These are phyloP conservation scores for Leptopilina drosophilae DNA, from an alignment of 2,888 invertebrate genomes.

Conservation along the genomic window DNA sequence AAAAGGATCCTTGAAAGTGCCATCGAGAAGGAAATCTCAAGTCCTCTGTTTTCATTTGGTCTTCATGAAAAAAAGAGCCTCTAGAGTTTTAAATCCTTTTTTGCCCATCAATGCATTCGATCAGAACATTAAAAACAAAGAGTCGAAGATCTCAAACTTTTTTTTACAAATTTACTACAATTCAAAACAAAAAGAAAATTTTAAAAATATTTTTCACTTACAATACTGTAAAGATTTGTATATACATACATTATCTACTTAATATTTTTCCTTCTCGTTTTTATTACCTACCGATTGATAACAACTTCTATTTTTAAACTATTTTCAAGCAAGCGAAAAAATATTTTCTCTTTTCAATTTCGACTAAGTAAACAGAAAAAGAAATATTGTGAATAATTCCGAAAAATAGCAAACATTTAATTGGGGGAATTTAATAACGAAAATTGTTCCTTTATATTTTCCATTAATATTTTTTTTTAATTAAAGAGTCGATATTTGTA, in stretches of 20 bases:
- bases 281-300: no score
- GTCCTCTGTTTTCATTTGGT: constrained; percentile 34
- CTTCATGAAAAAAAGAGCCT: constrained; percentile 5
- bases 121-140: constrained; percentile 30
- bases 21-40: constrained; percentile 33
- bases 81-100: constrained; percentile 13
- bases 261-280: background rate
- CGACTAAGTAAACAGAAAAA: no score
- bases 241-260: background rate
- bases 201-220: background rate
- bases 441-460: no score
- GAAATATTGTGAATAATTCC: no score
- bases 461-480: no score
- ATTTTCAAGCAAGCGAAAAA: no score
- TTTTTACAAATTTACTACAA: background rate
- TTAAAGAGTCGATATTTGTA: no score
- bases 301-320: no score
- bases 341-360: no score
- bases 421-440: no score
- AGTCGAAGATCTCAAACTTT: constrained; percentile 6
- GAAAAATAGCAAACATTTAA: no score
- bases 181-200: background rate
- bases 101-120: constrained; percentile 11
- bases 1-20: constrained; percentile 27
- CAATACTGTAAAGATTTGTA: background rate